Percentiles rank a stretch among this genome's conserved stretches.
phyloP scores from a whole-genome alignment of 2,888 invertebrate genomes.

The Zhengitettix transpicula region DNA sequence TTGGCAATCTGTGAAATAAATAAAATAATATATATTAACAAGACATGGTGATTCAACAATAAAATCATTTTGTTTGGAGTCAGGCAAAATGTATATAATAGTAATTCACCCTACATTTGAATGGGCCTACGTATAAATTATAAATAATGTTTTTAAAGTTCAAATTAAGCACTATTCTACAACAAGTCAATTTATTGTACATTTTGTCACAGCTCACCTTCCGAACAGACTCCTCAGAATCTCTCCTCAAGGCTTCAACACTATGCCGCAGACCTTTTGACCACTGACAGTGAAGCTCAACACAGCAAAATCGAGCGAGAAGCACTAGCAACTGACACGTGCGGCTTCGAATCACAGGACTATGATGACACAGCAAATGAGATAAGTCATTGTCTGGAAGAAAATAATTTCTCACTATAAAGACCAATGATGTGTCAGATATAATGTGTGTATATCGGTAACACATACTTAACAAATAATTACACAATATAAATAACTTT shows the following conservation, averaged over 20 bases:
- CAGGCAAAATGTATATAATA: too few relatives aligned
- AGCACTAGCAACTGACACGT: conserved; percentile 55
- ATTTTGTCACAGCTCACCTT: conserved; percentile 13
- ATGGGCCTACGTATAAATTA: too few relatives aligned
- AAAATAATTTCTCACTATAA: too few relatives aligned
- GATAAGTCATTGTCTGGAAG: conserved; percentile 7
- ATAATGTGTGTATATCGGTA: too few relatives aligned
- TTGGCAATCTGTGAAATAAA: conserved; percentile 30
- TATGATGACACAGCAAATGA: conserved; percentile 21
- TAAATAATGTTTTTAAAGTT: not conserved
- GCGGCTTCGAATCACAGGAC: conserved; percentile 33
- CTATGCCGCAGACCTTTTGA: conserved; percentile 37
- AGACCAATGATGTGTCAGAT: too few relatives aligned
- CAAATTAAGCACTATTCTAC: not conserved
- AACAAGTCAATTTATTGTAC: not conserved
- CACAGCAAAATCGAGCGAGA: conserved; percentile 48
- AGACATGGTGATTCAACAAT: too few relatives aligned
- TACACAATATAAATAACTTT: too few relatives aligned
- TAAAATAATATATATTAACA: not conserved
- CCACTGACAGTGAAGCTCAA: conserved; percentile 46
- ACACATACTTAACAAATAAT: too few relatives aligned
- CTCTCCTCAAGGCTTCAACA: conserved; percentile 41
- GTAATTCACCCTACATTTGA: too few relatives aligned
- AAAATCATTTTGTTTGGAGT: too few relatives aligned
- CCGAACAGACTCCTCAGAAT: conserved; percentile 43